phyloP scores from a whole-genome alignment of 2,797 vertebrate genomes.

The Acanthurus leucopareius region DNA sequence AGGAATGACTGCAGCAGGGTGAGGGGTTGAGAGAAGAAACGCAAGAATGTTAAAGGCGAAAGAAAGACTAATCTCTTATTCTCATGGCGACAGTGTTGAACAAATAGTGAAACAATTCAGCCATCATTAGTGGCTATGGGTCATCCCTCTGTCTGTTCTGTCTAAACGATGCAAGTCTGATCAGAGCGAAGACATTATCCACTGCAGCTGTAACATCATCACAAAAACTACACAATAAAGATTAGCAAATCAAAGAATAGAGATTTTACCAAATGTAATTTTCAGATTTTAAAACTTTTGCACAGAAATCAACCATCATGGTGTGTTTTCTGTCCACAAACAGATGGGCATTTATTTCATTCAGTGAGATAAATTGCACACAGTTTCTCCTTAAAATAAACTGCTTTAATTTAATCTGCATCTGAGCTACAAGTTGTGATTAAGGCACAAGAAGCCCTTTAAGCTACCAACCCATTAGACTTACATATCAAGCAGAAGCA shows the following conservation, averaged over 20 bases:
- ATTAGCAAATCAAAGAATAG: neutral
- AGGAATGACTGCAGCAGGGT: conserved; percentile 57
- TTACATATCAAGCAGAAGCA: neutral
- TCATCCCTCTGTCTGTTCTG: conserved; percentile 32
- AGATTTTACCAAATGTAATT: neutral
- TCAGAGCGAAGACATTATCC: conserved; percentile 11
- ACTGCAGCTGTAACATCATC: neutral
- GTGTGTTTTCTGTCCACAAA: neutral
- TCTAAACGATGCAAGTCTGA: conserved; percentile 28
- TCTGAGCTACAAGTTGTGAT: neutral
- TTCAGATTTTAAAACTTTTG: neutral
- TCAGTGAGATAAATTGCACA: neutral
- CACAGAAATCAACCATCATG: neutral
- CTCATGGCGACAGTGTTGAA: conserved; percentile 18
- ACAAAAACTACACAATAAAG: neutral
- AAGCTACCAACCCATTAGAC: neutral
- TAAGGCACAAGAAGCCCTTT: neutral
- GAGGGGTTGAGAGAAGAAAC: conserved; percentile 63
- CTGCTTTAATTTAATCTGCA: conserved; percentile 11
- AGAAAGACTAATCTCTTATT: conserved; percentile 39
- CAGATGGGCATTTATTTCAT: neutral
- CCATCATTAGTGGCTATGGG: conserved; percentile 28
- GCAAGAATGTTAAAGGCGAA: conserved; percentile 56
- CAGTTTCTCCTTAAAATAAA: neutral
- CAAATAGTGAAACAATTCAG: conserved; percentile 42